A percentile compares a stretch with the other conserved stretches of the same genome.
phyloP scores from a whole-genome alignment of 2,113 vertebrate species.

The Prietella phreatophila region DNA sequence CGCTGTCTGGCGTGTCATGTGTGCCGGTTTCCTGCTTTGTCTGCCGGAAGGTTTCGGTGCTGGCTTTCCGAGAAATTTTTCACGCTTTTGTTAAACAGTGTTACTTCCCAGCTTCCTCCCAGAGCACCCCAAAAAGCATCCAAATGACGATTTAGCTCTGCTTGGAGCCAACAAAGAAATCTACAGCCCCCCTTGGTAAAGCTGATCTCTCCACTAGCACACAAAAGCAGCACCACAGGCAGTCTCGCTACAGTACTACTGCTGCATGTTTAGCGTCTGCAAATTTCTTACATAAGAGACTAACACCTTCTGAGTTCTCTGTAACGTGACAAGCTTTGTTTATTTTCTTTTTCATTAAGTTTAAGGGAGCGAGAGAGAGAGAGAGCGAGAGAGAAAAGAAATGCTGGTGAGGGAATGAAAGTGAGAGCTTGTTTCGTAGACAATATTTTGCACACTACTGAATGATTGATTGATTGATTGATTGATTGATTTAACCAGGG shows the following conservation, averaged over 20 bases:
- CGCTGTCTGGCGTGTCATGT: constrained; percentile 18
- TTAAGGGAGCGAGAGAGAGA: neutral
- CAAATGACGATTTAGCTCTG: constrained; percentile 2
- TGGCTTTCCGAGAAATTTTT: neutral
- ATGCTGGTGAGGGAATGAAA: neutral
- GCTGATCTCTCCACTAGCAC: neutral
- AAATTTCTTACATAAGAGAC: neutral
- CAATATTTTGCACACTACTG: no score
- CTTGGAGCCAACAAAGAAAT: neutral
- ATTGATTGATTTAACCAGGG: no score
- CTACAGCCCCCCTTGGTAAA: neutral
- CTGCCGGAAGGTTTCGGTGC: neutral
- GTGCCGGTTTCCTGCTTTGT: neutral
- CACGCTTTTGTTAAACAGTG: neutral
- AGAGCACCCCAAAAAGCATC: neutral
- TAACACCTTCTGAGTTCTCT: neutral
- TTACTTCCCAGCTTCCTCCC: neutral
- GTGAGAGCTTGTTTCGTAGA: no score
- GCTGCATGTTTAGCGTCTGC: neutral
- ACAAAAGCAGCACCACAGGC: neutral
- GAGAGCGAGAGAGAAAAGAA: neutral
- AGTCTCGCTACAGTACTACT: neutral
- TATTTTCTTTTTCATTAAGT: neutral
- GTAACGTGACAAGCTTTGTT: neutral
- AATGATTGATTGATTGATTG: no score